phyloP scores from a whole-genome alignment of 2,888 invertebrate species.

The Stenodera caucasica region DNA sequence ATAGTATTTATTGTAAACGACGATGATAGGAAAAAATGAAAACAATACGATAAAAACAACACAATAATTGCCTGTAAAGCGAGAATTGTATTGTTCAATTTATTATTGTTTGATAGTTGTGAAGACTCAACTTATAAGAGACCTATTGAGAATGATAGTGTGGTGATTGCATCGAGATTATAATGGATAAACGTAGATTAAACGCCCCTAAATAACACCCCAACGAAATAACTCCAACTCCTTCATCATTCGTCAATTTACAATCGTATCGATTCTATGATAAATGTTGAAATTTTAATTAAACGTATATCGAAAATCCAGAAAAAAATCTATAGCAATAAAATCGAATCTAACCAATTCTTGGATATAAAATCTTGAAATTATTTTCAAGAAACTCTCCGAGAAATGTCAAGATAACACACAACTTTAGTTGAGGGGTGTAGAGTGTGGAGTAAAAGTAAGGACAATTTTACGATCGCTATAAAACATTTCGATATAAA shows the following conservation, averaged over 20 bases:
- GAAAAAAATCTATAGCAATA: no score
- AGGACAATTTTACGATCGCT: constrained; percentile 11
- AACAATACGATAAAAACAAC: background rate
- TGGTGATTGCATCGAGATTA: constrained; percentile 50
- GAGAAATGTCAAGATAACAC: background rate
- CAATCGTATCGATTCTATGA: no score
- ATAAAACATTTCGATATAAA: constrained; percentile 13
- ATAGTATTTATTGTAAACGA: constrained; percentile 1
- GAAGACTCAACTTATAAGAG: constrained; percentile 34
- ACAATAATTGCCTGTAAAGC: constrained; percentile 20
- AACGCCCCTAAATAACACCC: constrained; percentile 37
- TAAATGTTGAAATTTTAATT: no score
- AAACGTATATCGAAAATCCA: no score
- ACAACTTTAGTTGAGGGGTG: background rate
- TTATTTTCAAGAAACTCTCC: constrained; percentile 1
- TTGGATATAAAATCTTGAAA: constrained; percentile 3
- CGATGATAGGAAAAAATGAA: constrained; percentile 10
- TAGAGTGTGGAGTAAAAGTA: background rate
- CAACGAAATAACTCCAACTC: constrained; percentile 24
- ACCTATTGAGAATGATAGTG: constrained; percentile 46
- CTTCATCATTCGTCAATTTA: constrained; percentile 11
- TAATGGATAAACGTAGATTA: constrained; percentile 49
- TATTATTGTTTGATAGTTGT: background rate
- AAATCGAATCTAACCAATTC: background rate
- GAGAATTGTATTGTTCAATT: constrained; percentile 11